Conservation (phyloP, 2,888 invertebrate species). For the Pristionchus arcanus region DNA sequence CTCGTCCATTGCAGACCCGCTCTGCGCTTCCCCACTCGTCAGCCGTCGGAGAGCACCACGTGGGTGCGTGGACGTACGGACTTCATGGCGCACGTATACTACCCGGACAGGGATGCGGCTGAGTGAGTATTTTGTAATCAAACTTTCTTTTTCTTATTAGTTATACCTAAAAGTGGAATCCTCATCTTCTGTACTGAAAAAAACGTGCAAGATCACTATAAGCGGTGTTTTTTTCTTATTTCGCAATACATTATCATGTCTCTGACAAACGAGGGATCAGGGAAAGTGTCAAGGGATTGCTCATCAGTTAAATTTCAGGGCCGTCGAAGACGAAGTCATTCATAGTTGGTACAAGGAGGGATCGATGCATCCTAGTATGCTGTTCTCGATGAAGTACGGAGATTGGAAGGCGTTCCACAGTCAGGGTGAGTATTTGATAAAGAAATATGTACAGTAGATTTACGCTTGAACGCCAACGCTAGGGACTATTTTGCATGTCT, state of each 20-base stretch:
- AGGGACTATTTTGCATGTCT: too few relatives aligned
- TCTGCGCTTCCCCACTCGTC: neutral
- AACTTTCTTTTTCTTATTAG: neutral
- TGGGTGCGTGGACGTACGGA: neutral
- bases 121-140: neutral
- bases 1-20: neutral
- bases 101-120: neutral
- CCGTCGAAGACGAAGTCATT: neutral
- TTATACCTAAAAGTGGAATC: too few relatives aligned
- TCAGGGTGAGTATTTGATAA: neutral
- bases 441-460: neutral
- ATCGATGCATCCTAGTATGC: neutral
- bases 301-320: neutral
- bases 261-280: too few relatives aligned
- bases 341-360: neutral
- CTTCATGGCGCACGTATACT: neutral
- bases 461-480: neutral
- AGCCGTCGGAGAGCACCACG: neutral
- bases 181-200: too few relatives aligned
- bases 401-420: neutral
- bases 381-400: neutral
- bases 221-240: neutral
- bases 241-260: too few relatives aligned
- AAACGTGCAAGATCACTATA: too few relatives aligned
- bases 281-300: too few relatives aligned